These are phyloP conservation scores for Lasioglossum vierecki DNA, from an alignment of 2,888 invertebrate genomes.

Conservation along the genomic window DNA sequence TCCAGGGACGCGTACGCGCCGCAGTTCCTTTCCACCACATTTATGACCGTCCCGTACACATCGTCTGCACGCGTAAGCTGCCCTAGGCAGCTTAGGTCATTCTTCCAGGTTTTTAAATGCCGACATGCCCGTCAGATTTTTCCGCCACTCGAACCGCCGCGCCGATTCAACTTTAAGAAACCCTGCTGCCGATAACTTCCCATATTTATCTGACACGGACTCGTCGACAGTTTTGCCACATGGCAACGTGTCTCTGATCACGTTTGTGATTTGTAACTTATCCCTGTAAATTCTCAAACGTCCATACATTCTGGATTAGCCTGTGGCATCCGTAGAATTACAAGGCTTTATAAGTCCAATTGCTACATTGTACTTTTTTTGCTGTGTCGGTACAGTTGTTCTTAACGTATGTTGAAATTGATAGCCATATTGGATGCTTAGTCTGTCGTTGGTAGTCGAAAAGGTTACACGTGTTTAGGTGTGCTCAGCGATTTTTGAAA, in stretches of 20 bases:
- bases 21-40: constrained; percentile 30
- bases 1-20: constrained; percentile 36
- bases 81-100: constrained; percentile 38
- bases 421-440: no score
- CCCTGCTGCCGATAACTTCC: neutral
- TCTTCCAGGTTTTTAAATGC: constrained; percentile 45
- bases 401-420: no score
- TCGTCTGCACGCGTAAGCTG: constrained; percentile 32
- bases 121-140: constrained; percentile 12
- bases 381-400: no score
- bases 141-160: neutral
- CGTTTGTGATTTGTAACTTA: no score
- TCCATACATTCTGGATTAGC: no score
- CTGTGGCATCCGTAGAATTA: no score
- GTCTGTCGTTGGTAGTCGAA: no score
- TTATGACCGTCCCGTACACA: constrained; percentile 8
- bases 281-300: no score
- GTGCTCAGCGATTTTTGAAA: no score
- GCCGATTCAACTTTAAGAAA: neutral
- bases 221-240: neutral
- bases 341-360: no score
- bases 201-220: neutral
- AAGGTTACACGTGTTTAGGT: no score
- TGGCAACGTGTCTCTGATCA: neutral
- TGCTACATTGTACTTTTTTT: no score